Conservation (phyloP, 2,888 invertebrate genomes). For the Crocallis elinguaria region DNA sequence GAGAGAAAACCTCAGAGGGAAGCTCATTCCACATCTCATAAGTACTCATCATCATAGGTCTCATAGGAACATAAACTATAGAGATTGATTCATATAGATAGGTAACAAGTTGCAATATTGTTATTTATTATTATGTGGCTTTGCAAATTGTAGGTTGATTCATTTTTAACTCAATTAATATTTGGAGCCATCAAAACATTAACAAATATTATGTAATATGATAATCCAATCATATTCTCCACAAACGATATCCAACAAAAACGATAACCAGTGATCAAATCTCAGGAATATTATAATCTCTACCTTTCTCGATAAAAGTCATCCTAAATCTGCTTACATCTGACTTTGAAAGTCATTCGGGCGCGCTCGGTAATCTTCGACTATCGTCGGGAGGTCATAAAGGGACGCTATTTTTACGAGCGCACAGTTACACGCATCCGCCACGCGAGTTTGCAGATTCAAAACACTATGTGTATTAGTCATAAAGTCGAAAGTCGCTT, state of each 20-base stretch:
- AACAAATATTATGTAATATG: too few relatives aligned
- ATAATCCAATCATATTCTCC: too few relatives aligned
- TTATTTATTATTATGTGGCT: too few relatives aligned
- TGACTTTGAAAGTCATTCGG: constrained; percentile 52
- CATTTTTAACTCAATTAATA: too few relatives aligned
- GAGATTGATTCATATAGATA: too few relatives aligned
- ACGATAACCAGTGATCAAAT: constrained; percentile 7
- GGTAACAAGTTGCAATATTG: too few relatives aligned
- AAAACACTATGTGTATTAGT: constrained; percentile 24
- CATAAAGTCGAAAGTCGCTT: constrained; percentile 46
- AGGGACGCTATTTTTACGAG: constrained; percentile 70
- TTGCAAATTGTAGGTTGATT: too few relatives aligned
- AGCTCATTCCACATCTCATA: too few relatives aligned
- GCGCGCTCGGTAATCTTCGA: constrained; percentile 63
- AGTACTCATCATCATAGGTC: too few relatives aligned
- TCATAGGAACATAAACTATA: too few relatives aligned
- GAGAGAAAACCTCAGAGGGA: too few relatives aligned
- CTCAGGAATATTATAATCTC: constrained; percentile 24
- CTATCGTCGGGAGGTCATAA: constrained; percentile 63
- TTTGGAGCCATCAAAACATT: too few relatives aligned
- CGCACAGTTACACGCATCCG: constrained; percentile 54
- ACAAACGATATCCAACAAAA: neutral
- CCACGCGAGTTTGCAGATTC: constrained; percentile 33
- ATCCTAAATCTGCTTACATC: constrained; percentile 38
- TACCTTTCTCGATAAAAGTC: constrained; percentile 31